Percentiles rank a stretch among this genome's conserved stretches.
Conservation (phyloP, 2,797 vertebrate species). For the Cynodonichthys magdalenae region DNA sequence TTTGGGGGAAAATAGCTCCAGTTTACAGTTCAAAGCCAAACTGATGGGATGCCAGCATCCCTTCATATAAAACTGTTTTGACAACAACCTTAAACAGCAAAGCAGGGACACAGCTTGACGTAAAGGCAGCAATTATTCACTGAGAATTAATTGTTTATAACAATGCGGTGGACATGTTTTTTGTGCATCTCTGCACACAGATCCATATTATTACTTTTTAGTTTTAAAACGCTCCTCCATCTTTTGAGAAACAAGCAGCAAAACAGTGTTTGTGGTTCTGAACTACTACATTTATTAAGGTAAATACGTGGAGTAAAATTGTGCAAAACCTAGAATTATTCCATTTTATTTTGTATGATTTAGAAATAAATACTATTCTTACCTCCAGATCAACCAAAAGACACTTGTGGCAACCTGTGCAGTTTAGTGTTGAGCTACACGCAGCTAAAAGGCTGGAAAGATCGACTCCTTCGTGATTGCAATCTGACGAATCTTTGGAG, state of each 20-base stretch:
- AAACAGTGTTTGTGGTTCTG: background rate
- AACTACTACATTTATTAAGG: background rate
- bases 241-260: background rate
- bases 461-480: background rate
- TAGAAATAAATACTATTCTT: too few relatives aligned
- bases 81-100: constrained; percentile 39
- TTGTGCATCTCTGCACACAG: background rate
- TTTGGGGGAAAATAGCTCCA: constrained; percentile 28
- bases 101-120: constrained; percentile 3
- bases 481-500: background rate
- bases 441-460: background rate
- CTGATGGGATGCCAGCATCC: constrained; percentile 14
- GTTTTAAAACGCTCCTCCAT: too few relatives aligned
- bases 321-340: background rate
- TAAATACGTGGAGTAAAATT: too few relatives aligned
- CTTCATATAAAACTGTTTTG: constrained; percentile 19
- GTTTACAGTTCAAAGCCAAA: constrained; percentile 50
- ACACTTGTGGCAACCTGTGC: background rate
- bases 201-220: background rate
- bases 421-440: background rate
- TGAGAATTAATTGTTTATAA: constrained; percentile 13
- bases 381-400: too few relatives aligned
- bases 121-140: constrained; percentile 9
- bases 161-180: constrained; percentile 14
- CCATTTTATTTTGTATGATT: background rate